These are phyloP conservation scores for Andrena haemorrhoa DNA, from an alignment of 2,888 invertebrate genomes.

Conservation along the genomic window DNA sequence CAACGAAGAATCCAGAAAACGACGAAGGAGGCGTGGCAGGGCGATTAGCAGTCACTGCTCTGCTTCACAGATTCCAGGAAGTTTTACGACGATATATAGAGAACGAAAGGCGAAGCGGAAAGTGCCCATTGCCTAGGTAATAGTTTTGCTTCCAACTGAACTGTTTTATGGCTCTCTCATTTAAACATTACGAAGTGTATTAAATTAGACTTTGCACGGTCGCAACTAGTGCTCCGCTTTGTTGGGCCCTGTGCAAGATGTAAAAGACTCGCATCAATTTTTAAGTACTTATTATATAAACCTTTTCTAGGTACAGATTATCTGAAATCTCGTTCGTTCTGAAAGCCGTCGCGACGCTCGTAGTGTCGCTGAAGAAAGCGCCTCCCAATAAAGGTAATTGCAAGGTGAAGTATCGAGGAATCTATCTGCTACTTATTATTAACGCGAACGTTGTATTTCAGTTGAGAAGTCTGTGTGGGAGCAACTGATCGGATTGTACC, in stretches of 20 bases:
- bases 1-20: constrained; percentile 74
- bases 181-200: too few relatives aligned
- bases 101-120: constrained; percentile 93
- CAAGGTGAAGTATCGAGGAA: neutral
- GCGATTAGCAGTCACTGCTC: constrained; percentile 94
- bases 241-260: constrained; percentile 10
- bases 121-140: constrained; percentile 93
- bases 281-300: constrained; percentile 75
- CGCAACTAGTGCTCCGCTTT: neutral
- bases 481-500: constrained; percentile 96
- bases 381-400: constrained; percentile 92
- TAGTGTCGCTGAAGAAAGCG: constrained; percentile 96
- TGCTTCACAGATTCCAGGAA: constrained; percentile 96
- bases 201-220: too few relatives aligned
- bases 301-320: constrained; percentile 91
- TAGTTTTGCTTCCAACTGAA: constrained; percentile 57
- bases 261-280: constrained; percentile 57
- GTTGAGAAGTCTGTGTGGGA: constrained; percentile 97
- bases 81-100: constrained; percentile 95
- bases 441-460: constrained; percentile 81
- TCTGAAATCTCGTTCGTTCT: constrained; percentile 98
- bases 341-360: constrained; percentile 96
- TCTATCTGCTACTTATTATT: neutral
- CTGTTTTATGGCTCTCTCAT: neutral
- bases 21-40: constrained; percentile 89